Evolutionary conservation across 2,113 vertebrate genomes (phyloP), one percentile per base, ranked within the genome.

Genomic region (Microtus pennsylvanicus): DNA sequence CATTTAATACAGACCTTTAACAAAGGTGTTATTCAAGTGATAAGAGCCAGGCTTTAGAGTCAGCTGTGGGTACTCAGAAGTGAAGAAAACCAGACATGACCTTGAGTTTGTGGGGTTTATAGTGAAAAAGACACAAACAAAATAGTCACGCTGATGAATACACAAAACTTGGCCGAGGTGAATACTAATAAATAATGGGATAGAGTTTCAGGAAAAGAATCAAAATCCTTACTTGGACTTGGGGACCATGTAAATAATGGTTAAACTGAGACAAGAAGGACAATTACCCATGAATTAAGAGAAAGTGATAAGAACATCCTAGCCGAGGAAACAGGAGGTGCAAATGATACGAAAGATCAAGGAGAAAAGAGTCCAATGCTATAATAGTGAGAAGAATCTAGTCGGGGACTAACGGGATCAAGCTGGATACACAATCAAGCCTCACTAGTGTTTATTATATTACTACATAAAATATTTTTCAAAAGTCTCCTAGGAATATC

Each of bases 401-500:
- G 47, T 1, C 2, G 14, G 19, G 35, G 30, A 52, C 10, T 28
- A 16, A 14, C 3, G 28, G 33, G 4, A 9, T 13, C 3, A 70
- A 78, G 42, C 35, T 12, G 2, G 5, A 67, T 22, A 91, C 17
- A 67, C 7, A 26, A 28, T 72, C 52, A 35, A 95, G 5, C 72
- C 19, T 61, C 89, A 82, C 74, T 94, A 91, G 55, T 83, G 24
- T 74, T 83, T 95, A 11, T 77, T 86, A 74, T 55, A 94, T 95
- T 94, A 47, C 78, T 74, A 69, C 13, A 72, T n/a, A 82, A 86
- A 89, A 7, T 76, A 75, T 69, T 87, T 82, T 93, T 95, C 70
- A 92, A 80, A 87, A 61, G 11, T n/a, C 47, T 87, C 87, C 65
- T 77, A 55, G 72, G 80, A 61, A 61, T 9, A 8, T 38, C 80